Evolutionary conservation across 2,113 vertebrate genomes (phyloP).

Genomic region (Hemiprocne comata): DNA sequence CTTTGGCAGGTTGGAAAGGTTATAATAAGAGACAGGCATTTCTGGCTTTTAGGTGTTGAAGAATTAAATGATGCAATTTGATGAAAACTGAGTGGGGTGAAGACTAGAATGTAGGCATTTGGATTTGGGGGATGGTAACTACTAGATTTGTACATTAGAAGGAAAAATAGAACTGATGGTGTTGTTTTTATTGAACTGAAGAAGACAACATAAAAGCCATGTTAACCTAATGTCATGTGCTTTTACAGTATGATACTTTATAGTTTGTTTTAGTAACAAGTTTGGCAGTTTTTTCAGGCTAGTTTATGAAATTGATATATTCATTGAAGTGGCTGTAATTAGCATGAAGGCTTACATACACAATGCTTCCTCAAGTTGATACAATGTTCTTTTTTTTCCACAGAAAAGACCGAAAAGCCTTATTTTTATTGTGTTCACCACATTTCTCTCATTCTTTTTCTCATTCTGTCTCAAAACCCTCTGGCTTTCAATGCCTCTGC

Average conservation of each 20-base stretch:
- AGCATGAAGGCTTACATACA: neutral
- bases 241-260: neutral
- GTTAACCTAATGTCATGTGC: neutral
- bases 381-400: no score
- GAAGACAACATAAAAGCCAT: neutral
- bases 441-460: neutral
- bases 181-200: neutral
- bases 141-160: neutral
- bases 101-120: neutral
- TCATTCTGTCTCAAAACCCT: neutral
- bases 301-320: neutral
- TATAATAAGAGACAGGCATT: neutral
- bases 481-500: neutral
- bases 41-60: neutral
- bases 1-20: neutral
- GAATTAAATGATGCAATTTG: neutral
- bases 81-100: neutral
- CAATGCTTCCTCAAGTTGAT: neutral
- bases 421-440: neutral
- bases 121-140: neutral
- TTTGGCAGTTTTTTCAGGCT: neutral
- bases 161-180: neutral
- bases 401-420: neutral
- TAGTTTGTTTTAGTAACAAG: neutral
- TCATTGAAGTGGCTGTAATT: neutral